phyloP scores from a whole-genome alignment of 1,140 invertebrate genomes.

The Diprion similis region DNA sequence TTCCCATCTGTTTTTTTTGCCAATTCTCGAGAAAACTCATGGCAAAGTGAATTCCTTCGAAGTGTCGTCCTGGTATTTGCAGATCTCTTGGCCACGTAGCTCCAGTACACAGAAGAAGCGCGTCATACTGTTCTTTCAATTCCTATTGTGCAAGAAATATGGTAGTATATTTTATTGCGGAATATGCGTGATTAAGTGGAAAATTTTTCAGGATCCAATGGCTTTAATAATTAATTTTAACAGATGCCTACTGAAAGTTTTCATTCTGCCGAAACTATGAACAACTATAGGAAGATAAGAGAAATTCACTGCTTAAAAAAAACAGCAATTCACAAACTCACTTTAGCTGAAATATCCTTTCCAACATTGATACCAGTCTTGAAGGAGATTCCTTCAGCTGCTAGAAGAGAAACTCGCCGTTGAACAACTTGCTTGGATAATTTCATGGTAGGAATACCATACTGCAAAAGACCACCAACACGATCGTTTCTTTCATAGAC shows the following conservation, averaged over 20 bases:
- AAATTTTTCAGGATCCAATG: no score
- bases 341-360: conserved; percentile 84
- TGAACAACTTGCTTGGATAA: conserved; percentile 92
- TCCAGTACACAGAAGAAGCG: conserved; percentile 89
- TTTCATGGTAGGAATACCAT: conserved; percentile 99
- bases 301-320: conserved; percentile 8
- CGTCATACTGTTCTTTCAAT: conserved; percentile 80
- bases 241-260: neutral
- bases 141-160: conserved; percentile 52
- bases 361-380: conserved; percentile 91
- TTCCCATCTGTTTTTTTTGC: conserved; percentile 94
- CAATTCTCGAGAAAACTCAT: conserved; percentile 97
- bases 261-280: neutral
- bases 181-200: no score
- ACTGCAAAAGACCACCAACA: conserved; percentile 92
- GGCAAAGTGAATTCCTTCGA: conserved; percentile 95
- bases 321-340: conserved; percentile 64
- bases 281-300: neutral
- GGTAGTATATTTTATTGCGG: neutral
- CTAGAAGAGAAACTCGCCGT: conserved; percentile 85
- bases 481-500: conserved; percentile 97
- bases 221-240: neutral
- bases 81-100: conserved; percentile 97
- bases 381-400: conserved; percentile 91
- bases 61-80: conserved; percentile 81